phyloP scores from a whole-genome alignment of 2,797 vertebrate species.

The Distichodus sexfasciatus region DNA sequence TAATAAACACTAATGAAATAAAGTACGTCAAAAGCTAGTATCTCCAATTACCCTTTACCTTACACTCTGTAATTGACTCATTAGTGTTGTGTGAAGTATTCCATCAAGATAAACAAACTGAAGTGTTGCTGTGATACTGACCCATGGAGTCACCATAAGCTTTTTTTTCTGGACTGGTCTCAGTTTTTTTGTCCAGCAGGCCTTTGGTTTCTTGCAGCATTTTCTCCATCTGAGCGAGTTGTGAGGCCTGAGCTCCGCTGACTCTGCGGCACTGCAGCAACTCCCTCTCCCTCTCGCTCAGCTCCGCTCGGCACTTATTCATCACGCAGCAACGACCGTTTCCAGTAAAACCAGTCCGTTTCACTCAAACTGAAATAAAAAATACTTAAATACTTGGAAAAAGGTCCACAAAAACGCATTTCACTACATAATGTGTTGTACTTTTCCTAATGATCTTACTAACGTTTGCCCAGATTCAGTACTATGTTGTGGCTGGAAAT shows the following conservation, averaged over 20 bases:
- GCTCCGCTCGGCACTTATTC: constrained; percentile 73
- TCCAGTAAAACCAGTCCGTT: no score
- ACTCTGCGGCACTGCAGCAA: constrained; percentile 75
- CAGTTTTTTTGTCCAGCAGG: constrained; percentile 80
- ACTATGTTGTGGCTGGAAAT: not conserved
- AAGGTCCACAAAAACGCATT: not conserved
- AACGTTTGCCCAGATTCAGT: not conserved
- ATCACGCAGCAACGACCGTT: no score
- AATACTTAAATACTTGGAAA: no score
- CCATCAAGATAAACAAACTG: not conserved
- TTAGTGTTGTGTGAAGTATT: no score
- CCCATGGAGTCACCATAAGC: constrained; percentile 69
- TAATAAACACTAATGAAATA: no score
- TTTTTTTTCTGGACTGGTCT: constrained; percentile 63
- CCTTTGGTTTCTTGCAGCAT: constrained; percentile 82
- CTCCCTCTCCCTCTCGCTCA: constrained; percentile 75
- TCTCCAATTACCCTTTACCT: no score
- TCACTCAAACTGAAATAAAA: not conserved
- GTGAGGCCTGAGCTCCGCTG: constrained; percentile 79
- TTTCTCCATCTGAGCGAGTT: constrained; percentile 82
- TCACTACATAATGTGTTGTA: not conserved
- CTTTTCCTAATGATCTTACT: no score
- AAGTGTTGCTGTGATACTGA: constrained; percentile 53
- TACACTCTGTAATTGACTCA: no score
- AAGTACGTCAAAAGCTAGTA: no score